Conservation (phyloP, 2,888 invertebrate species). For the Ichneumon xanthorius region DNA sequence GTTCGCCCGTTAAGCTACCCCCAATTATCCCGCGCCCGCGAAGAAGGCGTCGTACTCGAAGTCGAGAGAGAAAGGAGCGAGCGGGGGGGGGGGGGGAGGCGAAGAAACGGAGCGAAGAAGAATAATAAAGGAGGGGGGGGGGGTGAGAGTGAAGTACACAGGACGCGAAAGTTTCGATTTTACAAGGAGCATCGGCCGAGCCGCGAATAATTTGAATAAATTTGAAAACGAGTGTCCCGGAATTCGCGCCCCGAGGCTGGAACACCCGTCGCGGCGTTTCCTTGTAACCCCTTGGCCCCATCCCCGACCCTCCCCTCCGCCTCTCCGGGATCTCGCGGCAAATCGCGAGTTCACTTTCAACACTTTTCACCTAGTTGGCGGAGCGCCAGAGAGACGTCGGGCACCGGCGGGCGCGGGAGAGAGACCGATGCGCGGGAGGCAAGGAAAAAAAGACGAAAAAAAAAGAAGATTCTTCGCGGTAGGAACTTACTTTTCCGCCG, state of each 20-base stretch:
- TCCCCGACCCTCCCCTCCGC: slow-evolving; percentile 65
- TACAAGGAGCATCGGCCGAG: slow-evolving; percentile 67
- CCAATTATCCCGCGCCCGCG: slow-evolving; percentile 78
- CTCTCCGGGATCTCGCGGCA: slow-evolving; percentile 73
- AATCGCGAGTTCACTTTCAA: slow-evolving; percentile 83
- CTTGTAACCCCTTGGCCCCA: slow-evolving; percentile 60
- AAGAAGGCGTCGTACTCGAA: slow-evolving; percentile 51
- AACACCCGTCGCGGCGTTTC: slow-evolving; percentile 48
- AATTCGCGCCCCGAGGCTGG: slow-evolving; percentile 42
- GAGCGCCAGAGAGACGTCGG: slow-evolving; percentile 74
- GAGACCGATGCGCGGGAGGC: slow-evolving; percentile 23
- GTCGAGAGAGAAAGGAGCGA: slow-evolving; percentile 39
- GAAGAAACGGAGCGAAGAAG: slow-evolving; percentile 4
- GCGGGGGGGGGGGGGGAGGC: slow-evolving; percentile 18
- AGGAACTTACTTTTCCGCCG: slow-evolving; percentile 79
- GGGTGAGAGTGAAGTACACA: slow-evolving; percentile 19
- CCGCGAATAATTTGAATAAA: slow-evolving; percentile 82
- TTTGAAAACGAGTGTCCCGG: slow-evolving; percentile 76
- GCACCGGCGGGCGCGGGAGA: slow-evolving; percentile 35
- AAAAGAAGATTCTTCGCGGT: slow-evolving; percentile 68
- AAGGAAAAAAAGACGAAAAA: slow-evolving; percentile 42
- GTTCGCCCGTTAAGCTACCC: slow-evolving; percentile 76
- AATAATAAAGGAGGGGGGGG: slow-evolving; percentile 36
- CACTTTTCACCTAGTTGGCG: slow-evolving; percentile 85
- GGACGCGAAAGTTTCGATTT: slow-evolving; percentile 69